A percentile compares a stretch with the other conserved stretches of the same genome.
Evolutionary conservation across 2,113 vertebrate species (phyloP).

Genomic region (Tautogolabrus adspersus): DNA sequence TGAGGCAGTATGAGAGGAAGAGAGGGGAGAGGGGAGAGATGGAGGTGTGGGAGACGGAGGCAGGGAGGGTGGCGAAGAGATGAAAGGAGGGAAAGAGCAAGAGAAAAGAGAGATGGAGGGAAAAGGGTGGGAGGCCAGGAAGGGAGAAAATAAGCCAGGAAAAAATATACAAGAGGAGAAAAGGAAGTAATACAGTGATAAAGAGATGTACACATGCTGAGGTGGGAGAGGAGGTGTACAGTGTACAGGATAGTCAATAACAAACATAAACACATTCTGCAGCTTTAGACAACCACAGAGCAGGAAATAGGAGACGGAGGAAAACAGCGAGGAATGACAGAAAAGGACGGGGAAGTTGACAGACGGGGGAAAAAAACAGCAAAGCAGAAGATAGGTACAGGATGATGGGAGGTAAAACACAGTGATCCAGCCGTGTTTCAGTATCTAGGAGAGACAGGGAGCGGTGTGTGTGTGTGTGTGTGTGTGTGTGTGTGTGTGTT

Average conservation of each 20-base stretch:
- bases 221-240: constrained; percentile 14
- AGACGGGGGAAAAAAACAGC: constrained; percentile 41
- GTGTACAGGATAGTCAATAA: constrained; percentile 8
- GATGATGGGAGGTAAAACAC: constrained; percentile 47
- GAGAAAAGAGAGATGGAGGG: background rate
- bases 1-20: constrained; percentile 68
- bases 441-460: constrained; percentile 35
- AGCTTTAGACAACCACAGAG: constrained; percentile 22
- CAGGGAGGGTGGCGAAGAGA: constrained; percentile 48
- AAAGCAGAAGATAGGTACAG: constrained; percentile 21
- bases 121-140: constrained; percentile 32
- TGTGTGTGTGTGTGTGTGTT: background rate
- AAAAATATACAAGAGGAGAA: constrained; percentile 53
- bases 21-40: constrained; percentile 41
- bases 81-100: constrained; percentile 46
- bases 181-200: constrained; percentile 38
- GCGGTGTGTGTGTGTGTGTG: constrained; percentile 16
- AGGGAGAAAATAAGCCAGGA: constrained; percentile 49
- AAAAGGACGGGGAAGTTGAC: constrained; percentile 32
- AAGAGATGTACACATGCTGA: constrained; percentile 21
- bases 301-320: constrained; percentile 25
- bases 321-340: constrained; percentile 9
- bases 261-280: constrained; percentile 19
- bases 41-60: constrained; percentile 51
- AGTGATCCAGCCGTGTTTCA: constrained; percentile 31